Conservation (phyloP, 1,140 invertebrate species). For the Drosophila murphyi region DNA sequence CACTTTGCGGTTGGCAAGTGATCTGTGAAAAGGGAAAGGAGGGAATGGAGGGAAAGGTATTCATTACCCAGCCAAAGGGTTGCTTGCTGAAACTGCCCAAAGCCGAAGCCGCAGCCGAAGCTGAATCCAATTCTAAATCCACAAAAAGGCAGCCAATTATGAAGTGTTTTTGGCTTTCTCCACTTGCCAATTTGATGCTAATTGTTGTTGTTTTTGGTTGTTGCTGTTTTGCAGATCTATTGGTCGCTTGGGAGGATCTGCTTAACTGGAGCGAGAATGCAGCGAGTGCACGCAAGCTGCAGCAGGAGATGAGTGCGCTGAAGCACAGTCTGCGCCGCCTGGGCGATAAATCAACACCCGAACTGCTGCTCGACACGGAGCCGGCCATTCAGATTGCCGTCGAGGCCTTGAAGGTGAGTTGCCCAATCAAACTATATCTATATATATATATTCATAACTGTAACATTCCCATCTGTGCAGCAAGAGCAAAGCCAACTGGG, state of each 20-base stretch:
- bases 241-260: slow-evolving; percentile 82
- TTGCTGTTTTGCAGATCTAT: slow-evolving; percentile 65
- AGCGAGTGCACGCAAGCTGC: slow-evolving; percentile 73
- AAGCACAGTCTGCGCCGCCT: slow-evolving; percentile 71
- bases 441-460: background rate
- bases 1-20: slow-evolving; percentile 47
- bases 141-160: slow-evolving; percentile 50
- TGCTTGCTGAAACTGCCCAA: background rate
- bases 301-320: slow-evolving; percentile 80
- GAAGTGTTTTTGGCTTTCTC: slow-evolving; percentile 57
- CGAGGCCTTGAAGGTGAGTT: slow-evolving; percentile 76
- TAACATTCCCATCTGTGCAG: slow-evolving; percentile 84
- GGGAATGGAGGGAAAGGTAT: slow-evolving; percentile 54
- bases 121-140: slow-evolving; percentile 29
- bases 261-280: slow-evolving; percentile 84
- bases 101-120: slow-evolving; percentile 4
- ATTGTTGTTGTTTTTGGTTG: slow-evolving; percentile 25
- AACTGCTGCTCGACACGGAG: slow-evolving; percentile 80
- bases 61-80: slow-evolving; percentile 53
- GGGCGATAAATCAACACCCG: slow-evolving; percentile 64
- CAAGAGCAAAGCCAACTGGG: slow-evolving; percentile 88
- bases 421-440: background rate
- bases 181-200: slow-evolving; percentile 14
- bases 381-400: slow-evolving; percentile 81
- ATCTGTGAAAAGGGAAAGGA: slow-evolving; percentile 14